Evolutionary conservation across 53 echinoderm and acorn worm genomes (phyloP), one percentile per base, ranked within the genome.

Genomic region (Luidia sarsii): DNA sequence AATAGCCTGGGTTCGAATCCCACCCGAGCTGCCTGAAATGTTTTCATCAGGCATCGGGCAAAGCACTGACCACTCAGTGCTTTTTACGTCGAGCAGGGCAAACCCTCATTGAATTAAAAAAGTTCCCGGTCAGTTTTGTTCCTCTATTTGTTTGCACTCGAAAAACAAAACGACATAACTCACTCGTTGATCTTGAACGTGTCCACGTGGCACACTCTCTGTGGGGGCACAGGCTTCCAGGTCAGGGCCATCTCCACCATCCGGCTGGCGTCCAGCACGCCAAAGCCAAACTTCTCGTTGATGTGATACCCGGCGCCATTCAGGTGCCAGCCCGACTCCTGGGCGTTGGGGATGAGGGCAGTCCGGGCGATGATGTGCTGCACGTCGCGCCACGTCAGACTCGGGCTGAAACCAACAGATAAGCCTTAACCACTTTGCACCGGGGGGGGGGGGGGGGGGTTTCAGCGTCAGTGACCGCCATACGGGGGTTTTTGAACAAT

Each of bases 301-400:
- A 89, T 80, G 53, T 97, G 97, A 52, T 89, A 94, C 36, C 97
- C 97, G 3, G 93, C 97, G 24, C 97, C 97, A 54, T 97, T 97
- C 81, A 97, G 72, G 55, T 83, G 88, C 97, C 97, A 97, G 36
- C 97, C 97, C 0, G 50, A 41, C 34, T 97, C 88, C 54, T 74
- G 80, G 0, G 82, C 79, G 51, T 89, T 93, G 10, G 97, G 97
- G 65, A 97, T 93, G 68, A 85, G 77, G 1, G 87, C 68, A 2
- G 91, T 91, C 33, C 88, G 62, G 7, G 88, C 57, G 66, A 93
- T 80, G 39, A 97, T 89, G 65, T 97, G 90, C 69, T 97, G 97
- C 7, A 91, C 46, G 54, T 93, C 97, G 18, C 97, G 83, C 97
- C 97, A 97, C 5, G 93, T 97, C 37, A 97, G 79, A 41, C 88